phyloP scores from a whole-genome alignment of 1,140 invertebrate genomes.

The Mylabris phalerata region DNA sequence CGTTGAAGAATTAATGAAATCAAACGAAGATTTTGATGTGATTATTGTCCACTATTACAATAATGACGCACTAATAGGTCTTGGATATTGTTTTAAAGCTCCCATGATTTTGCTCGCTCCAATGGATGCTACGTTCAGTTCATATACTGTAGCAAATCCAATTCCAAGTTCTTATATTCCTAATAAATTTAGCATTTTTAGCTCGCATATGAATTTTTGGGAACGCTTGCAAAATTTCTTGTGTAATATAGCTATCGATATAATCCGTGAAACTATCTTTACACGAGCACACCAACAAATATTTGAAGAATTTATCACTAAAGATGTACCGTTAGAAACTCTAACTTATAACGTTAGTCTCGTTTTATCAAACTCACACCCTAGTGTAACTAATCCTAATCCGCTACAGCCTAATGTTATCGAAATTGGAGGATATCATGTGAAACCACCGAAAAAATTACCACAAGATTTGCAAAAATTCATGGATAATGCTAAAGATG shows the following conservation, averaged over 20 bases:
- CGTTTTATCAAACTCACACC: constrained; percentile 21
- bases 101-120: no score
- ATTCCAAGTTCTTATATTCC: constrained; percentile 5
- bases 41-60: constrained; percentile 43
- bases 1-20: constrained; percentile 13
- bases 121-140: no score
- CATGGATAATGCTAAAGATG: constrained; percentile 43
- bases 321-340: background rate
- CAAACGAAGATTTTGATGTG: constrained; percentile 41
- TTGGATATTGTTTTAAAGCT: no score
- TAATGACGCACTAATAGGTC: constrained; percentile 33
- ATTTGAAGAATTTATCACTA: background rate
- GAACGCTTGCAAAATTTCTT: background rate
- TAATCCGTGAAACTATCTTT: background rate
- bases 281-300: constrained; percentile 3
- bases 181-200: background rate
- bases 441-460: constrained; percentile 37
- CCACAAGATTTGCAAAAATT: constrained; percentile 44
- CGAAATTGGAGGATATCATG: constrained; percentile 38
- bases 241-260: background rate
- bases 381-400: constrained; percentile 26
- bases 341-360: constrained; percentile 15
- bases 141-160: background rate
- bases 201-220: constrained; percentile 2
- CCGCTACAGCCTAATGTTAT: constrained; percentile 43